Evolutionary conservation across 2,888 invertebrate genomes (phyloP), one percentile per base, ranked within the genome.

Genomic region (Listrodromus nycthemerus): DNA sequence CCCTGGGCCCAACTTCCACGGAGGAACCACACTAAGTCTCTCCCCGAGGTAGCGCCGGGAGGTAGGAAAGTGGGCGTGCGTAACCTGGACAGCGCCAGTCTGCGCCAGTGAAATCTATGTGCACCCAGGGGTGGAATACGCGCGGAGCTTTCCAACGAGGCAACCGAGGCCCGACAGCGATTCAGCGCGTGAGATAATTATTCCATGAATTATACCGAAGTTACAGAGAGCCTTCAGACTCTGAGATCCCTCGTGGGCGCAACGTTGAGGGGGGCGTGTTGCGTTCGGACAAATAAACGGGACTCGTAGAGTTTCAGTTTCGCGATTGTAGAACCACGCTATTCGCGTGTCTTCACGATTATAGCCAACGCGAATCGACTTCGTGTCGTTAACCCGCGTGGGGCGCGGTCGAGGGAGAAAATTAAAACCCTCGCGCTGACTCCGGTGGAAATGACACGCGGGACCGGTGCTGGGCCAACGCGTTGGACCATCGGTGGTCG

Each of bases 151-250:
- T 58, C 58, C 58, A 58, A 58, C 58, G 4, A 30, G 16, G 41
- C 41, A 61, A 70, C 21, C 63, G 37, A 69, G 48, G 69, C 50
- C 58, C 58, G 58, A 58, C 58, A 58, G 73, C 76, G 77, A 80
- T 80, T 83, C 80, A 69, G 50, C 73, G 48, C 63, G 80, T 83
- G 76, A 77, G 80, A 80, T 80, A 83, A 83, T 83, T 83, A 83
- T 83, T 80, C 83, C 52, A 48, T 83, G 73, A 83, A 73, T 77
- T 80, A 77, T 80, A 71, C 21, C 19, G 45, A 21, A 27, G 27
- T 6, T 41, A 41, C 41, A 27, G 58, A 21, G 24, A 55, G 82
- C 48, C 61, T 83, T 76, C 48, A 80, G 16, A 61, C 58, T 19
- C 76, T 30, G 52, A 65, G 66, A 80, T 67, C 73, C 61, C 4